Evolutionary conservation across 92 coral and sea anemone genomes (phyloP), one percentile per base, ranked within the genome.

Genomic region (Isaurus tuberculatus): DNA sequence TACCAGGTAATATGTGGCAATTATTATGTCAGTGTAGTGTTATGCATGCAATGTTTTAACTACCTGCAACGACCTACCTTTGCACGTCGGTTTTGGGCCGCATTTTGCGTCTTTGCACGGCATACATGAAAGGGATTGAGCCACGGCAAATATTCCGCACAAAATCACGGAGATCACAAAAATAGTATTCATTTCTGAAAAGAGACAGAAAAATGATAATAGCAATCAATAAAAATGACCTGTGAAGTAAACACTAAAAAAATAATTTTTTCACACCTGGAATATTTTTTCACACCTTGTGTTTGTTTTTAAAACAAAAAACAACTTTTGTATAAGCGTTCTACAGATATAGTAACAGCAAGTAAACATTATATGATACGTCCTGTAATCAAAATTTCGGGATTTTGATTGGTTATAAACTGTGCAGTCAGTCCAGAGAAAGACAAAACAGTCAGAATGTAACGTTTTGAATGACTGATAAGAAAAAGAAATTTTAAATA

Each of bases 111-210:
- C 27, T 43, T 77, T 53, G 58, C 82, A 77, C 17, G 82, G 32
- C 82, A 58, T 58, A 36, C 82, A 77, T 22, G 82, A 77, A 8
- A 77, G 68, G 53, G 82, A 58, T 32, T n/a, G 34, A 58, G 82
- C 32, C 15, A 77, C 70, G 5, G 70, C 8, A 13, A 77, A 57
- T 11, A 77, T 16, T n/a, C 53, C 27, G 51, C n/a, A 77, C 26
- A 77, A 34, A 17, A 60, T 11, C 13, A 58, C 11, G 1, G 36
- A 60, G 4, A 67, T 23, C 23, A 77, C 82, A 46, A 57, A 58
- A 20, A 33, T 6, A 58, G 70, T 34, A 27, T 57, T 77, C 82
- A 77, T 77, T 73, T 60, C 82, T 77, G 70, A 17, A 11, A 22
- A 75, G 68, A 34, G 34, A 57, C 34, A 63, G 15, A 25, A 23